Conservation (phyloP, 2,888 invertebrate genomes). For the Phortica magna region DNA sequence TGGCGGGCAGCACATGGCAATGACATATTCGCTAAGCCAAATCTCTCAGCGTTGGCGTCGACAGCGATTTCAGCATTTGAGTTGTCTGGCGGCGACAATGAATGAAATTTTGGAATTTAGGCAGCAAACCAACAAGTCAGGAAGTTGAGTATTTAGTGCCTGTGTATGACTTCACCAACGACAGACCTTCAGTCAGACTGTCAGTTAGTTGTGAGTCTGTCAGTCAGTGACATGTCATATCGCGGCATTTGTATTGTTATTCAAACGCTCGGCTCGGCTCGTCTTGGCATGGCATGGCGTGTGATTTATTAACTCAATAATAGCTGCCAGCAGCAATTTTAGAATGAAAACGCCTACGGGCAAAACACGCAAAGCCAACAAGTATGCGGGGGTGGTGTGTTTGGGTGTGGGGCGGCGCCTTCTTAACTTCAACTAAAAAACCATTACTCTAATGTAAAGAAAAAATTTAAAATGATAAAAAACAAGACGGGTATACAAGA, state of each 20-base stretch:
- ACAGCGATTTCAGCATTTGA: not conserved
- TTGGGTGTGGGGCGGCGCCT: not conserved
- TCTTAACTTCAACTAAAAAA: not conserved
- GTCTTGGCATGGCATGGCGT: conserved; percentile 50
- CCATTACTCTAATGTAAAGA: not conserved
- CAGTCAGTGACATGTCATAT: conserved; percentile 15
- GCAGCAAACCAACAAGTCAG: not conserved
- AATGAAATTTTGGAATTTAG: not conserved
- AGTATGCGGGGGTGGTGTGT: not conserved
- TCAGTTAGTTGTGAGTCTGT: conserved; percentile 57
- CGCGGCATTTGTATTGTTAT: too few species aligned
- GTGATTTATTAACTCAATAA: conserved; percentile 71
- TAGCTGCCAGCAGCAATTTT: conserved; percentile 43
- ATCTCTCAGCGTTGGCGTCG: not conserved
- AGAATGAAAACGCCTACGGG: conserved; percentile 9
- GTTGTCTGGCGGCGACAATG: not conserved
- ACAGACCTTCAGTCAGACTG: conserved; percentile 40
- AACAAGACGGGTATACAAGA: too few species aligned
- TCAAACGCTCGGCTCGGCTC: not conserved
- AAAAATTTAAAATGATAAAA: too few species aligned
- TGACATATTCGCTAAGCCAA: conserved; percentile 60
- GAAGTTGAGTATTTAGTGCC: not conserved
- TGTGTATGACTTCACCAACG: not conserved
- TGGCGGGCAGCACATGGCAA: conserved; percentile 53
- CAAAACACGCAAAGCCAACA: not conserved